Conservation (phyloP, 2,113 vertebrate genomes). For the Glaucidium brasilianum region DNA sequence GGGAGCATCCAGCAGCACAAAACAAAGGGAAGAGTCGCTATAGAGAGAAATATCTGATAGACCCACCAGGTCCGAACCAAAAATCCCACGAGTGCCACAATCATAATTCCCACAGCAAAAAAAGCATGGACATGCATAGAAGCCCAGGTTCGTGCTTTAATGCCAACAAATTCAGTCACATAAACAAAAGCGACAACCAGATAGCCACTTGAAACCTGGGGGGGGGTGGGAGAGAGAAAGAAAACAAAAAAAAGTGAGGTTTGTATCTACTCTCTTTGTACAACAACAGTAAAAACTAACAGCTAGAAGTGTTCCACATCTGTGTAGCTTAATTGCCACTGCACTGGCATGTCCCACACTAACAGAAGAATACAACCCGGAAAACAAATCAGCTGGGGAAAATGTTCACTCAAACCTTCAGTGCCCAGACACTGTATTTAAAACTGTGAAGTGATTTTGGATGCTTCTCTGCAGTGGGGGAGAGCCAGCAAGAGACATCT, state of each 20-base stretch:
- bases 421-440: background rate
- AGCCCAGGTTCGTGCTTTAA: conserved; percentile 89
- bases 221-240: background rate
- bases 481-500: background rate
- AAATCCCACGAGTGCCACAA: conserved; percentile 88
- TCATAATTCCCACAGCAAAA: conserved; percentile 88
- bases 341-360: background rate
- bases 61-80: conserved; percentile 89
- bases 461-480: background rate
- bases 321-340: background rate
- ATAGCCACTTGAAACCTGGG: conserved; percentile 90
- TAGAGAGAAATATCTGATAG: conserved; percentile 89
- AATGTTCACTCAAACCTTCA: background rate
- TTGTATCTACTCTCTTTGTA: background rate
- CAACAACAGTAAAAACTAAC: background rate
- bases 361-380: background rate
- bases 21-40: conserved; percentile 85
- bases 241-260: background rate
- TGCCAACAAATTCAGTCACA: conserved; percentile 91
- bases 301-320: background rate
- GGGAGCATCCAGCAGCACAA: conserved; percentile 93
- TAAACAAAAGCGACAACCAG: conserved; percentile 95
- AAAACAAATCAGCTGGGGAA: background rate
- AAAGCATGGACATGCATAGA: conserved; percentile 92
- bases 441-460: background rate